Evolutionary conservation across 2,797 vertebrate genomes (phyloP).

Genomic region (Hippoglossus hippoglossus): DNA sequence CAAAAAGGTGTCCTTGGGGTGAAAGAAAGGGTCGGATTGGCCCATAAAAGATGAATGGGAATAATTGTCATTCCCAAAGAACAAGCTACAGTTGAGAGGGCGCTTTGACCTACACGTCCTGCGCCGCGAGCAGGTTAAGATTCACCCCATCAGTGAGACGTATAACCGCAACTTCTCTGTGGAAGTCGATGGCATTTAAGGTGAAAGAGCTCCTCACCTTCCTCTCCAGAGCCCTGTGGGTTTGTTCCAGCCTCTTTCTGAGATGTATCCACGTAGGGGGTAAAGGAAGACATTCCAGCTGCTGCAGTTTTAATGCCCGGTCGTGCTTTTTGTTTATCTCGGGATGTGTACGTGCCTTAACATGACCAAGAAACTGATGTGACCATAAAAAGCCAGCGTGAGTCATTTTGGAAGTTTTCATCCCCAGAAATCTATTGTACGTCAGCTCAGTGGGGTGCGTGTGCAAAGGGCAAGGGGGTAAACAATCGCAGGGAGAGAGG

Average conservation of each 20-base stretch:
- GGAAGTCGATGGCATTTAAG: conserved; percentile 41
- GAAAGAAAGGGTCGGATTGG: conserved; percentile 41
- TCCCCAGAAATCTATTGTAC: conserved; percentile 34
- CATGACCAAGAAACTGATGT: conserved; percentile 22
- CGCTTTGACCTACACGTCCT: conserved; percentile 28
- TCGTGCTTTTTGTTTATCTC: conserved; percentile 41
- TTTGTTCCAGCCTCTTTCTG: conserved; percentile 43
- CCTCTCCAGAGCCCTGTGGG: conserved; percentile 29
- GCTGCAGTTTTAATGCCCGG: conserved; percentile 72
- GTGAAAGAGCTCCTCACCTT: conserved; percentile 46
- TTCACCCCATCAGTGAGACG: conserved; percentile 26
- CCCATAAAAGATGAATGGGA: conserved; percentile 57
- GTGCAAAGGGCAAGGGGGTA: conserved; percentile 42
- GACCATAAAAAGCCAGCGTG: conserved; percentile 40
- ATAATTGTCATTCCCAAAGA: conserved; percentile 55
- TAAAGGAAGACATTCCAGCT: conserved; percentile 53
- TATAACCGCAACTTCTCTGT: conserved; percentile 26
- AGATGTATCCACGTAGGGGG: conserved; percentile 64
- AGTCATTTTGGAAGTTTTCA: conserved; percentile 44
- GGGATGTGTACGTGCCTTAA: conserved; percentile 15
- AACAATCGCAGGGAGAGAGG: conserved; percentile 39
- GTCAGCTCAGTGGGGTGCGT: conserved; percentile 26
- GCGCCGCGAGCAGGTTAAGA: conserved; percentile 16
- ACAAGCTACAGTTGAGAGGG: conserved; percentile 44
- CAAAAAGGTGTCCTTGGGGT: conserved; percentile 19